phyloP scores from a whole-genome alignment of 2,113 vertebrate genomes.

The Corythaeola cristata region DNA sequence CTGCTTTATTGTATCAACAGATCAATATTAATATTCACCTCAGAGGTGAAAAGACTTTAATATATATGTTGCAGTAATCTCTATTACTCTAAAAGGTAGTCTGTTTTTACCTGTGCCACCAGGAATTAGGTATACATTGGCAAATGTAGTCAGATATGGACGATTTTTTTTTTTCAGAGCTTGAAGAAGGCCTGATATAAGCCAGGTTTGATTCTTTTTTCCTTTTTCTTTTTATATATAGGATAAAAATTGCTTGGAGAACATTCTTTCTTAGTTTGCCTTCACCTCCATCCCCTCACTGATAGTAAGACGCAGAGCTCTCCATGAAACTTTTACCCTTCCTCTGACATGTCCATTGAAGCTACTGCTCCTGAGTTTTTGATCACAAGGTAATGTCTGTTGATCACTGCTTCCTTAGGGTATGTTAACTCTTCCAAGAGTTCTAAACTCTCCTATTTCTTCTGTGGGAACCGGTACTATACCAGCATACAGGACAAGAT shows the following conservation, averaged over 20 bases:
- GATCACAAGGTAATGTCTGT: neutral
- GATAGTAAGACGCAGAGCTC: neutral
- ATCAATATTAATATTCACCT: neutral
- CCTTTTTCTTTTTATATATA: neutral
- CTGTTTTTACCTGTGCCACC: neutral
- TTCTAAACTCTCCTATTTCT: neutral
- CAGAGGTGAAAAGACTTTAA: neutral
- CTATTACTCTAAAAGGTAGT: neutral
- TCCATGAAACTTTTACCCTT: neutral
- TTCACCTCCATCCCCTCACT: neutral
- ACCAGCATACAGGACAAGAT: neutral
- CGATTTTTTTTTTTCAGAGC: neutral
- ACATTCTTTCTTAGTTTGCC: neutral
- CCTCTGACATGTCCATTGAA: neutral
- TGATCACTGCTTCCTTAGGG: neutral
- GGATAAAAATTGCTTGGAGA: neutral
- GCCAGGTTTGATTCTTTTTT: neutral
- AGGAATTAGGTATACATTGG: neutral
- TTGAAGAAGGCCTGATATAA: neutral
- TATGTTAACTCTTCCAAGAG: neutral
- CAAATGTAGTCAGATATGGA: neutral
- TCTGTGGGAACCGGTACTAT: neutral
- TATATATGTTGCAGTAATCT: neutral
- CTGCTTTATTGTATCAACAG: neutral
- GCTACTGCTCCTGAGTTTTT: neutral